Percentiles rank a stretch among this genome's conserved stretches.
Evolutionary conservation across 2,888 invertebrate genomes (phyloP).

Genomic region (Volucella inanis): DNA sequence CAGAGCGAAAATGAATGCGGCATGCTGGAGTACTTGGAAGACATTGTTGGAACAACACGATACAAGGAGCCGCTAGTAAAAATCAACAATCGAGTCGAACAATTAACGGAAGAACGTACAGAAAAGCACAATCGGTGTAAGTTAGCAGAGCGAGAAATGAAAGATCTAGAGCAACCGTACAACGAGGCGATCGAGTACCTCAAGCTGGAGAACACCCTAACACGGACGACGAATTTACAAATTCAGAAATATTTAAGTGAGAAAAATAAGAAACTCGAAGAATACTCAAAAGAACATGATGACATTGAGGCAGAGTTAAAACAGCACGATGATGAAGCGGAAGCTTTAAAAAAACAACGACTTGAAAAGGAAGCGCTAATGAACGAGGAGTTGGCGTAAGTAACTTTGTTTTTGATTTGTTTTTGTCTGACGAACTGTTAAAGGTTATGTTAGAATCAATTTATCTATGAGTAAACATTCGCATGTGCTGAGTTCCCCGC

Average conservation of each 20-base stretch:
- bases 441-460: slow-evolving; percentile 49
- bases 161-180: slow-evolving; percentile 90
- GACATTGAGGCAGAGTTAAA: slow-evolving; percentile 85
- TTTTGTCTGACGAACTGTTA: background rate
- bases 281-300: slow-evolving; percentile 86
- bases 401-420: background rate
- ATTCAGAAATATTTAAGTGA: slow-evolving; percentile 87
- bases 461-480: slow-evolving; percentile 41
- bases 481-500: slow-evolving; percentile 6
- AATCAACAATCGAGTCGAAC: slow-evolving; percentile 89
- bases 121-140: slow-evolving; percentile 94
- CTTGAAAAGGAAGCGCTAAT: slow-evolving; percentile 82
- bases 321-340: slow-evolving; percentile 80
- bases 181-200: slow-evolving; percentile 90
- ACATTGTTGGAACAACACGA: slow-evolving; percentile 96
- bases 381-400: slow-evolving; percentile 81
- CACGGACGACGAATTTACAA: slow-evolving; percentile 87
- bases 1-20: slow-evolving; percentile 94
- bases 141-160: slow-evolving; percentile 91
- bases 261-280: slow-evolving; percentile 85
- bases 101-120: slow-evolving; percentile 88
- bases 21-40: slow-evolving; percentile 98
- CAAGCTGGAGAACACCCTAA: slow-evolving; percentile 90
- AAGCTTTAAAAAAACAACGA: slow-evolving; percentile 82
- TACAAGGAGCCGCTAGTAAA: slow-evolving; percentile 92